phyloP scores from a whole-genome alignment of 2,888 invertebrate species.

The Thecocarcelia acutangulata region DNA sequence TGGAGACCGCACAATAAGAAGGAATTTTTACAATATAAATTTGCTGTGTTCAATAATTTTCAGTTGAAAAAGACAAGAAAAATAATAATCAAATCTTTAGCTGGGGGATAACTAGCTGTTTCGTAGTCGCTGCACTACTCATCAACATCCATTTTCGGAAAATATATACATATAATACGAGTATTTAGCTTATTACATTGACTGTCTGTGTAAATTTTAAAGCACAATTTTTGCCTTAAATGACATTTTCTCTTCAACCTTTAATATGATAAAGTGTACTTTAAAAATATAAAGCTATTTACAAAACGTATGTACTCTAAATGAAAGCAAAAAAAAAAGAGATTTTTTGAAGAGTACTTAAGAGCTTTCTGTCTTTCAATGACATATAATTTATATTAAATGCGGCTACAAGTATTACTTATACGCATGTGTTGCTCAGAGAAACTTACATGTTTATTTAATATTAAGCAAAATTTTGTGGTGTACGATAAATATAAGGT shows the following conservation, averaged over 20 bases:
- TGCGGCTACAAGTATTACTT: slow-evolving; percentile 4
- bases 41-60: no score
- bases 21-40: no score
- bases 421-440: background rate
- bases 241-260: slow-evolving; percentile 1
- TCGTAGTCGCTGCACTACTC: no score
- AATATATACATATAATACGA: background rate
- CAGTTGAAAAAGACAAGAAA: no score
- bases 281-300: background rate
- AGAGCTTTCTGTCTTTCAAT: background rate
- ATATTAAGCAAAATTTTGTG: background rate
- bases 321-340: background rate
- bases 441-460: background rate
- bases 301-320: slow-evolving; percentile 6
- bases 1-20: no score
- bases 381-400: slow-evolving; percentile 32
- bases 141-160: no score
- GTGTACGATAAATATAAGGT: no score
- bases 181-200: background rate
- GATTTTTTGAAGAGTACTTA: background rate
- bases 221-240: background rate
- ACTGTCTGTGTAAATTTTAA: background rate
- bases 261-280: background rate
- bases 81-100: no score
- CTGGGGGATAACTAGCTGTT: no score